phyloP scores from a whole-genome alignment of 2,888 invertebrate genomes.

The Mactromeris polynyma region DNA sequence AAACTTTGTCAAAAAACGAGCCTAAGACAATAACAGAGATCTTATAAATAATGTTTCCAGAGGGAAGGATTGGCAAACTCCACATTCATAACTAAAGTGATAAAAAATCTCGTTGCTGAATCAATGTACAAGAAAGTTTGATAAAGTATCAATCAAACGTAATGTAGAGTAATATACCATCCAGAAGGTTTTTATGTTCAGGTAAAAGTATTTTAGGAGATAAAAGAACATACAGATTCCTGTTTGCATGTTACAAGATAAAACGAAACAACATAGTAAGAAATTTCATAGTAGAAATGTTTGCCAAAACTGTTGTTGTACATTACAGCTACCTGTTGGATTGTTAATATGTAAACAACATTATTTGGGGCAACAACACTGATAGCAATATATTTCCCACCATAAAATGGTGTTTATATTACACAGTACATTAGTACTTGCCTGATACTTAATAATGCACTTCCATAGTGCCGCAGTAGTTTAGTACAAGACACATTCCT shows the following conservation, averaged over 20 bases:
- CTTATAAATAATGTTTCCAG: slow-evolving; percentile 17
- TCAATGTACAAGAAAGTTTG: not conserved
- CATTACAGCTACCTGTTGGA: slow-evolving; percentile 12
- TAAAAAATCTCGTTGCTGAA: not conserved
- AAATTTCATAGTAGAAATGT: slow-evolving; percentile 22
- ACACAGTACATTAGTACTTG: not conserved
- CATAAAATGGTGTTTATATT: not conserved
- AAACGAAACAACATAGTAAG: not conserved
- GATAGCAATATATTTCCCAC: not conserved
- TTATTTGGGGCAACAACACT: not conserved
- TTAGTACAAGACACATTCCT: not conserved
- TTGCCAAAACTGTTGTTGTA: not conserved
- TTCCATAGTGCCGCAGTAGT: not conserved
- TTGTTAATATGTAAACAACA: slow-evolving; percentile 10
- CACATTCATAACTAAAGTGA: slow-evolving; percentile 2
- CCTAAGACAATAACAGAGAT: slow-evolving; percentile 16
- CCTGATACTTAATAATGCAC: not conserved
- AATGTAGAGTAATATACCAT: not conserved
- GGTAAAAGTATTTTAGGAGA: slow-evolving; percentile 13
- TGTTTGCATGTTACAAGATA: not conserved
- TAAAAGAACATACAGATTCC: not conserved
- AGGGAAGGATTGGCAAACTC: not conserved
- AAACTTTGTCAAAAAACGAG: slow-evolving; percentile 19
- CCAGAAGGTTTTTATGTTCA: not conserved
- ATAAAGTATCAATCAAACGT: slow-evolving; percentile 5